phyloP scores from a whole-genome alignment of 2,888 invertebrate species.

The Dusona sp. region DNA sequence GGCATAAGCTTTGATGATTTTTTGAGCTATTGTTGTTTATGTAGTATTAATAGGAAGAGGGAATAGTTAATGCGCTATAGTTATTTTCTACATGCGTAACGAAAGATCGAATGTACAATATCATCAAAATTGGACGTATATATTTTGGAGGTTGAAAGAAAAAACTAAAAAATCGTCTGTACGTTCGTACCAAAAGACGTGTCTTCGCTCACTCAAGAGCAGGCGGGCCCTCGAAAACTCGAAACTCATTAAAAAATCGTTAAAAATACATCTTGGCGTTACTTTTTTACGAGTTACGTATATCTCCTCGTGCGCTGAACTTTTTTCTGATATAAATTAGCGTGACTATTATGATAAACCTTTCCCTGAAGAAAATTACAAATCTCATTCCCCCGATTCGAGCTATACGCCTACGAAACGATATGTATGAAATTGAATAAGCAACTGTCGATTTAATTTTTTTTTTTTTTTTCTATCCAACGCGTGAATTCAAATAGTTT shows the following conservation, averaged over 20 bases:
- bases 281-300: neutral
- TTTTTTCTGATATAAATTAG: neutral
- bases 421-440: neutral
- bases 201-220: neutral
- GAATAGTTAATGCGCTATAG: neutral
- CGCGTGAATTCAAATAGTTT: constrained; percentile 8
- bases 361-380: neutral
- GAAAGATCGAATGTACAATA: neutral
- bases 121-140: neutral
- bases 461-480: constrained; percentile 1
- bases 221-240: too few relatives aligned
- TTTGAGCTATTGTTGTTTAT: too few relatives aligned
- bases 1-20: too few relatives aligned
- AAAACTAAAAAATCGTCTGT: neutral
- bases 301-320: neutral
- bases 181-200: too few relatives aligned
- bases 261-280: constrained; percentile 7
- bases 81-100: neutral
- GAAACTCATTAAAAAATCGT: constrained; percentile 3
- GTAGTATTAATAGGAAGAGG: neutral
- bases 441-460: neutral
- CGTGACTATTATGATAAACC: neutral
- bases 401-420: neutral
- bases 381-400: neutral
- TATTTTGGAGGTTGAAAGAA: neutral